Evolutionary conservation across 2,888 invertebrate genomes (phyloP).

Genomic region (Melieria picta): DNA sequence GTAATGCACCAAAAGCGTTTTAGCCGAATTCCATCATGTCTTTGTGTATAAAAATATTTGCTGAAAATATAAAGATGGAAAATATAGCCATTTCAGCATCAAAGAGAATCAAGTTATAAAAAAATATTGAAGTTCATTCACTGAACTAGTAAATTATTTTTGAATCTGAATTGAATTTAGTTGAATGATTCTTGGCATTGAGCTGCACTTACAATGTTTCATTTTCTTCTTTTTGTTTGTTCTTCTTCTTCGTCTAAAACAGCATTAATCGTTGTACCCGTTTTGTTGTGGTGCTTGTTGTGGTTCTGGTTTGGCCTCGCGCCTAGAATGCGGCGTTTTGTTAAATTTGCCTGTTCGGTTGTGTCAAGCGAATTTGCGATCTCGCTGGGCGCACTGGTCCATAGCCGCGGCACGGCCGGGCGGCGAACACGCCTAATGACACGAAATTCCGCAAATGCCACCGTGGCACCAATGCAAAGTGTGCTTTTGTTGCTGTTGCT

Average conservation of each 20-base stretch:
- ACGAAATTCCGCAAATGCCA: too few relatives aligned
- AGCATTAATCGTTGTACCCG: slow-evolving; percentile 49
- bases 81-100: not conserved
- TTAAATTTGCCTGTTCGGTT: slow-evolving; percentile 8
- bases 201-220: slow-evolving; percentile 54
- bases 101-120: not conserved
- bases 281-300: slow-evolving; percentile 36
- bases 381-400: not conserved
- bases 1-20: slow-evolving; percentile 36
- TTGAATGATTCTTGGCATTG: not conserved
- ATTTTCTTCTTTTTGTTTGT: slow-evolving; percentile 43
- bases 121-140: not conserved
- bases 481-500: slow-evolving; percentile 31
- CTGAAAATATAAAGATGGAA: slow-evolving; percentile 44
- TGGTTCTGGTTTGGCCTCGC: slow-evolving; percentile 20
- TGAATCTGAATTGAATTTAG: not conserved
- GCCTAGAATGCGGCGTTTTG: not conserved
- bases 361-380: slow-evolving; percentile 4
- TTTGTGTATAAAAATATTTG: slow-evolving; percentile 61
- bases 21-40: slow-evolving; percentile 65
- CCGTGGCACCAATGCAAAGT: not conserved
- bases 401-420: not conserved
- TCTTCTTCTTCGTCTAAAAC: slow-evolving; percentile 39
- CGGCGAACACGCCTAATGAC: not conserved
- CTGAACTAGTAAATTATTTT: not conserved